Percentiles rank a stretch among this genome's conserved stretches.
Conservation (phyloP, 2,113 vertebrate genomes). For the Riparia riparia region DNA sequence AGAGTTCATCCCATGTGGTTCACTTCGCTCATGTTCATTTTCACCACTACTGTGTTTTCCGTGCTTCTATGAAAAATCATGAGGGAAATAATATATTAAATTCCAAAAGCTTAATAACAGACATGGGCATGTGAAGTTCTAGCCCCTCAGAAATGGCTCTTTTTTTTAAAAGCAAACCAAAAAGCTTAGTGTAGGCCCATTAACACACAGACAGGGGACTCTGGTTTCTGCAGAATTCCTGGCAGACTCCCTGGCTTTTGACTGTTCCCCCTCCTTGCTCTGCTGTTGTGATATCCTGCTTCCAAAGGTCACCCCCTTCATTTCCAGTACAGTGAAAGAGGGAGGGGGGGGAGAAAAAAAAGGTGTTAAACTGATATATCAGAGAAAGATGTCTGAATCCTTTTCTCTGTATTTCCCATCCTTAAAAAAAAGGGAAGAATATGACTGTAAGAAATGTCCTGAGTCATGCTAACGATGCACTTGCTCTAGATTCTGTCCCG, state of each 20-base stretch:
- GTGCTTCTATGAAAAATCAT: not conserved
- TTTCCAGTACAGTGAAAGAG: not conserved
- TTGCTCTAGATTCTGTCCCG: not conserved
- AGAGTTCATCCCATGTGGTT: not conserved
- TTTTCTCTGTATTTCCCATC: not conserved
- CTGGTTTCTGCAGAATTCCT: not conserved
- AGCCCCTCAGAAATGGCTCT: not conserved
- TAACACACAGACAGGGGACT: not conserved
- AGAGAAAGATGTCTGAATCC: not conserved
- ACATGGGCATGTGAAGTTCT: not conserved
- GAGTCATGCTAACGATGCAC: fast-evolving
- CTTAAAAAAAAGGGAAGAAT: not conserved
- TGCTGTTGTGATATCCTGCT: not conserved
- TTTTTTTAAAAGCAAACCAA: not conserved
- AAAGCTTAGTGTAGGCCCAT: not conserved
- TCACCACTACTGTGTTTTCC: not conserved
- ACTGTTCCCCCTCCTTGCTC: not conserved
- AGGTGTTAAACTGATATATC: fast-evolving
- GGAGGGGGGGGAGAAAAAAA: fast-evolving
- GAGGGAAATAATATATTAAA: not conserved
- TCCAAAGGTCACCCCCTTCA: not conserved
- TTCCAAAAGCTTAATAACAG: not conserved
- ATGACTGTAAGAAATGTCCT: not conserved
- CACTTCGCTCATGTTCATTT: not conserved
- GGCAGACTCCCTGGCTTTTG: not conserved